phyloP scores from a whole-genome alignment of 2,797 vertebrate species.

The Rhynchotus rufescens region DNA sequence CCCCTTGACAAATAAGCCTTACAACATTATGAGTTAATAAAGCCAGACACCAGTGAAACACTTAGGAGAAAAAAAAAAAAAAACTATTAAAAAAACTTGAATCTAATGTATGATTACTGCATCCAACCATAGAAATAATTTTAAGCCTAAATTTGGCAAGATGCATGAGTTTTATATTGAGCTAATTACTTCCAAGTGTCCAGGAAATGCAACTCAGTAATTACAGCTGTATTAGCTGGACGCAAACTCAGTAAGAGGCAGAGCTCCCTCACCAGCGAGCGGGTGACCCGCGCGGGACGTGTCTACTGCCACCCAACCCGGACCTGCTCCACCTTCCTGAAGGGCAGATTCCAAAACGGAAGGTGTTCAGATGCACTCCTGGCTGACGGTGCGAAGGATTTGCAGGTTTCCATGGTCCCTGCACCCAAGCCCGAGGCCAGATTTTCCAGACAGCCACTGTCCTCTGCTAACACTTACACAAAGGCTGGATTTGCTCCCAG shows the following conservation, averaged over 20 bases:
- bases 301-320: not conserved
- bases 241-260: slow-evolving; percentile 33
- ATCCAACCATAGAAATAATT: slow-evolving; percentile 39
- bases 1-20: slow-evolving; percentile 52
- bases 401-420: not conserved
- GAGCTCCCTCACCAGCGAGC: not conserved
- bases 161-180: slow-evolving; percentile 38
- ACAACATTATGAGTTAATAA: slow-evolving; percentile 32
- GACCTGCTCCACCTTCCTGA: not conserved
- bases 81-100: not conserved
- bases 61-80: not conserved
- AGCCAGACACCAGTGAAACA: slow-evolving; percentile 18
- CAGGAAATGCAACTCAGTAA: slow-evolving; percentile 53
- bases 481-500: not conserved
- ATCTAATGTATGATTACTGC: slow-evolving; percentile 55
- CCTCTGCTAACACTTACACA: not conserved
- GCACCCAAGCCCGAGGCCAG: not conserved
- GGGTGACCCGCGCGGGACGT: not conserved
- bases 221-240: slow-evolving; percentile 47
- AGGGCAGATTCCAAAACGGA: not conserved
- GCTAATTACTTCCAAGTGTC: slow-evolving; percentile 63
- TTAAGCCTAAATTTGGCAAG: slow-evolving; percentile 63
- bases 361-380: not conserved
- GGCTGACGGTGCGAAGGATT: accelerated
- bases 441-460: not conserved